These are phyloP conservation scores for Onthophagus sagittarius DNA, from an alignment of 2,888 invertebrate genomes.

Conservation along the genomic window DNA sequence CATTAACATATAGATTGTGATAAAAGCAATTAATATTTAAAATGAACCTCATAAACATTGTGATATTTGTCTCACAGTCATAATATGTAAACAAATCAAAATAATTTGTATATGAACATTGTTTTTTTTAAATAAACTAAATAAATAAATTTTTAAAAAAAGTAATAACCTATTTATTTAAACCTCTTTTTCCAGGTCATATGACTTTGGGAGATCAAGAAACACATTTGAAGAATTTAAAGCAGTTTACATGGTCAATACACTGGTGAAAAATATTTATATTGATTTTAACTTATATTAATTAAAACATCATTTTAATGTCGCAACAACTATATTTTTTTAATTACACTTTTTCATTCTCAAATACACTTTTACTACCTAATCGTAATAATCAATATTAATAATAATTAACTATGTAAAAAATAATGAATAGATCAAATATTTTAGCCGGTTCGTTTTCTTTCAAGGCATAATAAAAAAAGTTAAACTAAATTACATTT, in stretches of 20 bases:
- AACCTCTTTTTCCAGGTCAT: slow-evolving; percentile 20
- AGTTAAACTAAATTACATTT: slow-evolving; percentile 8
- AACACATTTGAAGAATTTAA: slow-evolving; percentile 33
- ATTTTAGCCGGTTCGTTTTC: not conserved
- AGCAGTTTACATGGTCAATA: slow-evolving; percentile 41
- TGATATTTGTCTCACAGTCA: not conserved
- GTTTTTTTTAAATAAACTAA: not conserved
- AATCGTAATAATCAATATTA: not conserved
- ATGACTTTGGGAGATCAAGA: not conserved
- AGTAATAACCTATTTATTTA: not conserved
- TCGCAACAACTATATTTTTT: not conserved
- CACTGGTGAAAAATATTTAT: slow-evolving; percentile 32
- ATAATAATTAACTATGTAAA: not conserved
- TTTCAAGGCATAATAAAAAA: not conserved
- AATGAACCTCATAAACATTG: not conserved
- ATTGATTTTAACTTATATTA: no score
- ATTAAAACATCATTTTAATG: not conserved
- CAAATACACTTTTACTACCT: not conserved
- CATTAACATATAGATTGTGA: not conserved
- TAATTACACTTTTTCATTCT: not conserved
- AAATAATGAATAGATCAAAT: not conserved
- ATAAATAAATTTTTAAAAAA: not conserved
- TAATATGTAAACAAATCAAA: not conserved
- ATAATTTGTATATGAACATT: not conserved
- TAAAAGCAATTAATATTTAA: not conserved